Conservation (phyloP, 2,113 vertebrate genomes). For the Melanocharis versteri region DNA sequence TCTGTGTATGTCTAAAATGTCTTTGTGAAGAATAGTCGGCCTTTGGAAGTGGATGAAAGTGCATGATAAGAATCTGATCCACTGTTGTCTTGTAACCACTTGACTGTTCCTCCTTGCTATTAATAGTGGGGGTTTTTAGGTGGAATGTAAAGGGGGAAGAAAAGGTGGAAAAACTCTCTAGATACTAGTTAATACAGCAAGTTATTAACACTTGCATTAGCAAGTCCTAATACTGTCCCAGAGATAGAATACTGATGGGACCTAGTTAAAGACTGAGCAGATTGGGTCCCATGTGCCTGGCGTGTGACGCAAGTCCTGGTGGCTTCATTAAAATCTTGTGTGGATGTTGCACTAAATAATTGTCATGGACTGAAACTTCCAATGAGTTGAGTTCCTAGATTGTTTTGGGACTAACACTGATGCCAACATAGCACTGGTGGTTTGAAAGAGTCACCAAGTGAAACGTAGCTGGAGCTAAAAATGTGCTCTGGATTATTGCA, state of each 20-base stretch:
- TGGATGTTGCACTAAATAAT: neutral
- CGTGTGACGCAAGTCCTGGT: neutral
- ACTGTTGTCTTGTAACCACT: neutral
- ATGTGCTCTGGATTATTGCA: neutral
- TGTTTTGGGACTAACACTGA: neutral
- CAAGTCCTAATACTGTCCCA: neutral
- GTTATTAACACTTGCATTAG: conserved; percentile 14
- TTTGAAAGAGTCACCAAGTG: neutral
- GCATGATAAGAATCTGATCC: neutral
- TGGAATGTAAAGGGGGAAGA: neutral
- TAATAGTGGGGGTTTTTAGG: neutral
- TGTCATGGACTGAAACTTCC: neutral
- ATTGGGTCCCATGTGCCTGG: neutral
- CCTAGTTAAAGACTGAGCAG: neutral
- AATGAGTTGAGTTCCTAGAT: neutral
- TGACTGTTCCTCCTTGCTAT: conserved; percentile 7
- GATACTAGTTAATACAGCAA: neutral
- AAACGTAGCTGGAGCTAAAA: neutral
- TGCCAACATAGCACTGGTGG: neutral
- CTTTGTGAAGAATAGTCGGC: neutral
- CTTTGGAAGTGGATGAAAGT: neutral
- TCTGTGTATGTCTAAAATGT: conserved; percentile 2
- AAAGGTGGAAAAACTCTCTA: neutral
- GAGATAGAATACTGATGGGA: neutral
- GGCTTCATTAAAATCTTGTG: neutral